Evolutionary conservation across 2,888 invertebrate species (phyloP).

Genomic region (Lamellibrachia satsuma): DNA sequence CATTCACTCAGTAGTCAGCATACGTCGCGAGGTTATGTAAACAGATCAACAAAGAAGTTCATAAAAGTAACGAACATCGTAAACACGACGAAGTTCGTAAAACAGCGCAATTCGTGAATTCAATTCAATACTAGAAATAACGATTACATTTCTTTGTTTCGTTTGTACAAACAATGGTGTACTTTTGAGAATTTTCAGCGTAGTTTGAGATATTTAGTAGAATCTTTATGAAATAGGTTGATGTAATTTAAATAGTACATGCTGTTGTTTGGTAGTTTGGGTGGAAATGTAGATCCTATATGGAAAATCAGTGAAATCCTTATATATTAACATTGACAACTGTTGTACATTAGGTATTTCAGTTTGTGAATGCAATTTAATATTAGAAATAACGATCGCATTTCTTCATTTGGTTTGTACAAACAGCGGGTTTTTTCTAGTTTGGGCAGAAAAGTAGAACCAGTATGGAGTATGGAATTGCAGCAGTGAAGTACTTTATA

Average conservation of each 20-base stretch:
- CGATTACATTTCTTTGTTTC: neutral
- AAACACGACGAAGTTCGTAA: neutral
- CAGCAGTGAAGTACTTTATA: neutral
- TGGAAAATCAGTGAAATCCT: neutral
- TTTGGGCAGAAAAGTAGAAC: neutral
- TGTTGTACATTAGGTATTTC: neutral
- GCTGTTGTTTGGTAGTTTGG: neutral
- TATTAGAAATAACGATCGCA: neutral
- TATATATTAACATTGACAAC: neutral
- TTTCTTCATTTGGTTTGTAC: neutral
- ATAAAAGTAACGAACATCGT: neutral
- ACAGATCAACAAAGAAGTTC: neutral
- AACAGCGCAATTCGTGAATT: neutral
- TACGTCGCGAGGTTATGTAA: neutral
- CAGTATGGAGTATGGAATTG: neutral
- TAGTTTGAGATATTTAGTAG: neutral
- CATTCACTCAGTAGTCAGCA: neutral
- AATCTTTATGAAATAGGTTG: neutral
- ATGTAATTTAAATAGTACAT: neutral
- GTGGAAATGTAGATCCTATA: neutral
- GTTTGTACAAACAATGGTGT: neutral
- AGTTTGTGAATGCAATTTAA: neutral
- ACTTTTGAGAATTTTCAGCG: neutral
- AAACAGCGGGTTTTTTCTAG: neutral
- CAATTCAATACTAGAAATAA: neutral